Evolutionary conservation across 2,113 vertebrate genomes (phyloP).

Genomic region (Oreochromis tanganicae): DNA sequence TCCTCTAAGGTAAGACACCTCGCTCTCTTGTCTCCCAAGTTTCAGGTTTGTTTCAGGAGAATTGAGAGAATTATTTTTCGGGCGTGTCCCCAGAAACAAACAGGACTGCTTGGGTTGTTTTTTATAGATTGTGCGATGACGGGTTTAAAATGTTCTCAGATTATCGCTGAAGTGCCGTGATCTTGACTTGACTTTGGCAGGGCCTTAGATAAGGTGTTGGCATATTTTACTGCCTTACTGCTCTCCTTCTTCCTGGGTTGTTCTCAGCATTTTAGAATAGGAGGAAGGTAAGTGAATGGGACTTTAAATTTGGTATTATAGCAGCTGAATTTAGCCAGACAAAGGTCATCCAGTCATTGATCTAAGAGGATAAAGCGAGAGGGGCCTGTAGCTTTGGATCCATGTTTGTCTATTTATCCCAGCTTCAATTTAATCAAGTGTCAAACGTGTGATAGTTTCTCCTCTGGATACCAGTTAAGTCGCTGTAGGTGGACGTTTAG

Average conservation of each 20-base stretch:
- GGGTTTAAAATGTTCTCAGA: not conserved
- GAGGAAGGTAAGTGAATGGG: not conserved
- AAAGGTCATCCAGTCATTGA: not conserved
- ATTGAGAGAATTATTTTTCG: not conserved
- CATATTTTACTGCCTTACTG: not conserved
- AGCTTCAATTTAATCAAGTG: not conserved
- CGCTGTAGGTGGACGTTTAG: not conserved
- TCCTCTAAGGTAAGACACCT: conserved; percentile 50
- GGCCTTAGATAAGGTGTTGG: conserved; percentile 1
- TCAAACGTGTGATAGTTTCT: not conserved
- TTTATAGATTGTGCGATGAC: not conserved
- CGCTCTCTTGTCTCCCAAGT: not conserved
- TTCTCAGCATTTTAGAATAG: not conserved
- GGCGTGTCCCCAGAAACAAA: not conserved
- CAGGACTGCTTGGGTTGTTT: not conserved
- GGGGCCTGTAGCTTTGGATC: not conserved
- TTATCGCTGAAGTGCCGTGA: conserved; percentile 4
- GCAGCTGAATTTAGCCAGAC: not conserved
- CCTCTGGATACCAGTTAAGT: not conserved
- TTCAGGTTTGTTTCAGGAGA: not conserved
- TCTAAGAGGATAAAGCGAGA: not conserved
- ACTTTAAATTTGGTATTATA: not conserved
- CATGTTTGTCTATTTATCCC: not conserved
- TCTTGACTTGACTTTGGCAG: conserved; percentile 63
- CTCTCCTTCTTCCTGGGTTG: not conserved